Conservation (phyloP, 2,113 vertebrate genomes). For the Petroica traversi region DNA sequence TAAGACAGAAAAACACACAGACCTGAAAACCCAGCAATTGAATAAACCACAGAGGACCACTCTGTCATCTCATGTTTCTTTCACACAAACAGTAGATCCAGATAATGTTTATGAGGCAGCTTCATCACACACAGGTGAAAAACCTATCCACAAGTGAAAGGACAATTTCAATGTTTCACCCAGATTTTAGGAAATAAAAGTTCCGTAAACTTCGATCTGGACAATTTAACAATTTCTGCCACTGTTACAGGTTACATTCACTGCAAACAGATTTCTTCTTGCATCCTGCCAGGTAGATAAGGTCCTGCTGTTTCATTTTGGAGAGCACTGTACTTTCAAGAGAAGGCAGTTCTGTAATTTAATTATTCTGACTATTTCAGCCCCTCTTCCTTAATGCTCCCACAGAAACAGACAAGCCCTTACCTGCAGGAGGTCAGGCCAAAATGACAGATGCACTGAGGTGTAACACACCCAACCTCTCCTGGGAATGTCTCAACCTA, state of each 20-base stretch:
- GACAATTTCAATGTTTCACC: background rate
- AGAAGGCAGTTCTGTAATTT: background rate
- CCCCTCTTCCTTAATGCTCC: background rate
- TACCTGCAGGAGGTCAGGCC: background rate
- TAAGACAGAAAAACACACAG: background rate
- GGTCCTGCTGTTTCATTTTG: background rate
- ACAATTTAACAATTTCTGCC: background rate
- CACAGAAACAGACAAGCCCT: background rate
- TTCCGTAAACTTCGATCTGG: background rate
- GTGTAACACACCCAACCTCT: background rate
- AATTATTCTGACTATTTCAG: background rate
- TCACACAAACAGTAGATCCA: background rate
- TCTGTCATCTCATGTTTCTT: background rate
- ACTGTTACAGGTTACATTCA: background rate
- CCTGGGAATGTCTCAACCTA: background rate
- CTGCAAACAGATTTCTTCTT: background rate
- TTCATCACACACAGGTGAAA: background rate
- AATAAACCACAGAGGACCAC: background rate
- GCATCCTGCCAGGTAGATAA: background rate
- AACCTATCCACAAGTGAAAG: background rate
- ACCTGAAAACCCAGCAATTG: background rate
- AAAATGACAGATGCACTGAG: background rate
- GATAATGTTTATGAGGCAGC: background rate
- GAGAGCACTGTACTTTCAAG: background rate
- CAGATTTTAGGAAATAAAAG: background rate